Percentiles rank a stretch among this genome's conserved stretches.
Evolutionary conservation across 2,113 vertebrate species (phyloP).

Genomic region (Sturnira hondurensis): DNA sequence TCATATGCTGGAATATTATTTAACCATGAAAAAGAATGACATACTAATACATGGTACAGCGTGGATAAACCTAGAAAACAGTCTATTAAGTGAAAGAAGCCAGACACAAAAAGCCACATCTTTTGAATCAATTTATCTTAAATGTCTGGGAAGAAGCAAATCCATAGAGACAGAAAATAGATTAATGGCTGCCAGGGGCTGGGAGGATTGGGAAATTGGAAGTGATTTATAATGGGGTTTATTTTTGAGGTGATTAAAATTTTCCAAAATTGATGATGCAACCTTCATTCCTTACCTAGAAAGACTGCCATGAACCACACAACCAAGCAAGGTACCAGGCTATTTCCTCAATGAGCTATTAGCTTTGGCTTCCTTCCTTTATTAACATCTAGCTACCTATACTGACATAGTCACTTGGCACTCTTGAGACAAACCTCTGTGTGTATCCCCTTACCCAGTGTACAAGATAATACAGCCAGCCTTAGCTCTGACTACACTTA

Average conservation of each 20-base stretch:
- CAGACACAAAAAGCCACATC: neutral
- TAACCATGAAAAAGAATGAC: neutral
- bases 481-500: neutral
- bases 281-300: rapidly evolving
- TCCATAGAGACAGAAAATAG: neutral
- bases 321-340: too few species aligned
- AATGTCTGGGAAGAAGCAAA: neutral
- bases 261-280: neutral
- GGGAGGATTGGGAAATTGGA: neutral
- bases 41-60: neutral
- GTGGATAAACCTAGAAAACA: neutral
- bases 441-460: neutral
- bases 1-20: neutral
- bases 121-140: neutral
- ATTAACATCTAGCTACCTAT: too few species aligned
- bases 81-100: neutral
- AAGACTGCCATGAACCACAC: rapidly evolving
- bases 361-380: too few species aligned
- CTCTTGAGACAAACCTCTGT: neutral
- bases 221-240: neutral
- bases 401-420: neutral
- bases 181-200: neutral
- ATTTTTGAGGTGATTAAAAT: neutral
- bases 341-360: too few species aligned
- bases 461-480: neutral